A percentile compares a stretch with the other conserved stretches of the same genome.
Evolutionary conservation across 2,888 invertebrate genomes (phyloP).

Genomic region (Cataglyphis altisquamis): DNA sequence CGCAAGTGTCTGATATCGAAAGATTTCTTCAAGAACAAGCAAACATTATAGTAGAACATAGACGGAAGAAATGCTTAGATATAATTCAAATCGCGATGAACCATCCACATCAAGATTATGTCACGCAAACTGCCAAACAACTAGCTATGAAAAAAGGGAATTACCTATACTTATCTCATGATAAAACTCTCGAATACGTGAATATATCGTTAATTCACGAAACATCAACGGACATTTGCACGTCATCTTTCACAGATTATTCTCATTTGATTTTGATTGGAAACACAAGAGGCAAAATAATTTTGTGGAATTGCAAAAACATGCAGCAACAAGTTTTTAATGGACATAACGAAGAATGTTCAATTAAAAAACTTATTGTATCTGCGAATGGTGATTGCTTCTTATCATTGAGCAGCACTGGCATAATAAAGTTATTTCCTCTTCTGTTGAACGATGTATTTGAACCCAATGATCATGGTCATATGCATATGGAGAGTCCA

Average conservation of each 20-base stretch:
- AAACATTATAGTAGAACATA: slow-evolving; percentile 89
- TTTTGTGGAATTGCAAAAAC: slow-evolving; percentile 88
- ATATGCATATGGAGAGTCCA: slow-evolving; percentile 75
- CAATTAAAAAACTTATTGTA: slow-evolving; percentile 86
- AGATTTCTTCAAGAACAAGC: slow-evolving; percentile 89
- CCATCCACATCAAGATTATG: slow-evolving; percentile 88
- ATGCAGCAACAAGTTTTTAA: slow-evolving; percentile 86
- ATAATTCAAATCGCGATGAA: slow-evolving; percentile 91
- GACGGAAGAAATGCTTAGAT: slow-evolving; percentile 87
- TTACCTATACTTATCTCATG: slow-evolving; percentile 89
- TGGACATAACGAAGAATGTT: slow-evolving; percentile 72
- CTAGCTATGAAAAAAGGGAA: slow-evolving; percentile 87
- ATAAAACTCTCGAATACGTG: slow-evolving; percentile 84
- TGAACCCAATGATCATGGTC: slow-evolving; percentile 53
- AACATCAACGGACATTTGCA: slow-evolving; percentile 87
- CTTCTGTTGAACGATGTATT: slow-evolving; percentile 70
- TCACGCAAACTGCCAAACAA: slow-evolving; percentile 88
- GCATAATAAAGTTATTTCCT: slow-evolving; percentile 87
- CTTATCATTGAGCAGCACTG: slow-evolving; percentile 88
- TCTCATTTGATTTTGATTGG: slow-evolving; percentile 87
- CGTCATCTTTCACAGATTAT: slow-evolving; percentile 88
- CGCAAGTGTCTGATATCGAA: slow-evolving; percentile 87
- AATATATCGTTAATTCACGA: slow-evolving; percentile 87
- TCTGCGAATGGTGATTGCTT: slow-evolving; percentile 87
- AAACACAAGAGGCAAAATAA: slow-evolving; percentile 86